Percentiles rank a stretch among this genome's conserved stretches.
Conservation (phyloP, 2,113 vertebrate species). For the Irena cyanogastra region DNA sequence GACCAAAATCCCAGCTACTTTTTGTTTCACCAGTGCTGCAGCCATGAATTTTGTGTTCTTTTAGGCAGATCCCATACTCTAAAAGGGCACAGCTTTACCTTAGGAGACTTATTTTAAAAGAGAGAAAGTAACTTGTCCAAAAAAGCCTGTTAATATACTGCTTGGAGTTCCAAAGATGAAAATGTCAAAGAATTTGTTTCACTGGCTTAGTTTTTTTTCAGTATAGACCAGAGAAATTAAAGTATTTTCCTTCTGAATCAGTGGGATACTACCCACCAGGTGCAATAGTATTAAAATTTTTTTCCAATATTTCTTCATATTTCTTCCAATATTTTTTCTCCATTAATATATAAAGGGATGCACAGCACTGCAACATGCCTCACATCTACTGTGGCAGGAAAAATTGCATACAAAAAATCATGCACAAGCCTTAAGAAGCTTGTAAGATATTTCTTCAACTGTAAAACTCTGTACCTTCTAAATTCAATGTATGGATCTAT, state of each 20-base stretch:
- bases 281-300: background rate
- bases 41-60: background rate
- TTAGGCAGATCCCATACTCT: background rate
- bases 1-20: background rate
- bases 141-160: background rate
- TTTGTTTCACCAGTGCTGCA: background rate
- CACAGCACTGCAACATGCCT: background rate
- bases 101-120: background rate
- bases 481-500: background rate
- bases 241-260: background rate
- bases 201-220: background rate
- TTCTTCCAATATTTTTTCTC: background rate
- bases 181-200: background rate
- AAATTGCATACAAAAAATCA: background rate
- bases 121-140: background rate
- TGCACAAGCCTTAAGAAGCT: background rate
- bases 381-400: background rate
- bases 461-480: background rate
- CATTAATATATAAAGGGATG: background rate
- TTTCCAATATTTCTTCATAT: background rate
- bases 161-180: background rate
- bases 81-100: background rate
- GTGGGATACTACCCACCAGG: background rate
- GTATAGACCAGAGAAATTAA: background rate
- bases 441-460: background rate